Evolutionary conservation across 2,113 vertebrate genomes (phyloP).

Genomic region (Engraulis encrasicolus): DNA sequence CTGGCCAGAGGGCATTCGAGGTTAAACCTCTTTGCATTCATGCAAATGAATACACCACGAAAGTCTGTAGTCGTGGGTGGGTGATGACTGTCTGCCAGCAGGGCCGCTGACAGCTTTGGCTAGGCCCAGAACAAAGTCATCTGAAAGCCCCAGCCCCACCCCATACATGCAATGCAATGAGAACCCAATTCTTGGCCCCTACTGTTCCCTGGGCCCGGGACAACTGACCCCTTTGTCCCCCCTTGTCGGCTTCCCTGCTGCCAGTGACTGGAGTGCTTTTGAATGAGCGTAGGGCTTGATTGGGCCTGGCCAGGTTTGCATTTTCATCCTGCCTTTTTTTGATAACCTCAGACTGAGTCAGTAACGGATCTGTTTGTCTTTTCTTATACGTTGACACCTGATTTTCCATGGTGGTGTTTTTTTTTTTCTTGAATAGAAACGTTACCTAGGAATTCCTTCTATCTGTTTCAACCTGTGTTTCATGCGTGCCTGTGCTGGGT

Average conservation of each 20-base stretch:
- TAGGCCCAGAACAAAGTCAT: no score
- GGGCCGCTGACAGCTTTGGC: no score
- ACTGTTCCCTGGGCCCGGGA: no score
- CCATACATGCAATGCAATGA: no score
- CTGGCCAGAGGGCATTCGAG: neutral
- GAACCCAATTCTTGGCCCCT: no score
- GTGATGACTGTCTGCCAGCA: no score
- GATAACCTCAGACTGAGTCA: neutral
- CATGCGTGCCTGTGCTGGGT: neutral
- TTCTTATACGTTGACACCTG: neutral
- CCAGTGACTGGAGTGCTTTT: no score
- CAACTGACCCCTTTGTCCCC: no score
- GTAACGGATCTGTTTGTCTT: neutral
- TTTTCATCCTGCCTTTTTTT: neutral
- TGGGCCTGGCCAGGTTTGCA: no score
- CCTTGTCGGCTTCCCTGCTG: no score
- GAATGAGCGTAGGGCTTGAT: neutral
- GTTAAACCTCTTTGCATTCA: neutral
- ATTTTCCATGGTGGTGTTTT: constrained; percentile 26
- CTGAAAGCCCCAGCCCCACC: no score
- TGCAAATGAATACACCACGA: neutral
- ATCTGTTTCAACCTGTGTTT: neutral
- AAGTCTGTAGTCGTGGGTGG: neutral
- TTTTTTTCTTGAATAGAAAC: constrained; percentile 8
- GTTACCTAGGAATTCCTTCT: neutral